Percentiles rank a stretch among this genome's conserved stretches.
phyloP scores from a whole-genome alignment of 1,140 invertebrate species.

The Coelopa frigida region DNA sequence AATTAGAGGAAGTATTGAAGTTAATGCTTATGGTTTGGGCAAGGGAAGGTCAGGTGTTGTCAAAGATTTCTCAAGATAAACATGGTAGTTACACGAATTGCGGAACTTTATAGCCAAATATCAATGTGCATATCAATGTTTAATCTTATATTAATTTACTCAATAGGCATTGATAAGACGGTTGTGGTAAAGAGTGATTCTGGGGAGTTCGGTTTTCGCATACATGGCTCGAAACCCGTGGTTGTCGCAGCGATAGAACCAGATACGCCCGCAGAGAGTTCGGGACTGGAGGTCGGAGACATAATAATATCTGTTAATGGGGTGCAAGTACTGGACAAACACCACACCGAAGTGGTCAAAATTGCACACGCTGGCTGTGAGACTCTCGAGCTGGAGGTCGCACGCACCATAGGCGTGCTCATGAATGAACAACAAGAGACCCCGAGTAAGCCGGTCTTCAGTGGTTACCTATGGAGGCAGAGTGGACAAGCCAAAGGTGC shows the following conservation, averaged over 20 bases:
- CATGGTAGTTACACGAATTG: conserved; percentile 46
- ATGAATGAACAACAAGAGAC: conserved; percentile 55
- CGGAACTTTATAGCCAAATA: background rate
- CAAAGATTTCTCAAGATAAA: conserved; percentile 50
- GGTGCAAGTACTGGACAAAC: conserved; percentile 81
- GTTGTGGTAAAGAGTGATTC: conserved; percentile 73
- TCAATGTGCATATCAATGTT: background rate
- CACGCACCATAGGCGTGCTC: conserved; percentile 73
- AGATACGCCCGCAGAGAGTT: conserved; percentile 81
- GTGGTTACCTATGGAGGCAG: conserved; percentile 73
- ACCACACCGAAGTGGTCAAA: conserved; percentile 90
- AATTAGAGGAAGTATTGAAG: conserved; percentile 69
- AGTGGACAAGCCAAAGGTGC: conserved; percentile 51
- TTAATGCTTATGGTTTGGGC: conserved; percentile 76
- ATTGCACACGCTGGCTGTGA: conserved; percentile 83
- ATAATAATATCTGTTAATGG: conserved; percentile 90
- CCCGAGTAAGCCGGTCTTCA: conserved; percentile 58
- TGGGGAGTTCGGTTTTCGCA: conserved; percentile 91
- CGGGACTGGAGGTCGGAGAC: conserved; percentile 87
- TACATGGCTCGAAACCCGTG: conserved; percentile 90
- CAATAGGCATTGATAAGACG: conserved; percentile 74
- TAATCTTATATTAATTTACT: background rate
- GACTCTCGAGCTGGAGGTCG: conserved; percentile 78
- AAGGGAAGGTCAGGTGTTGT: conserved; percentile 61
- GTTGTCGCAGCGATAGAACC: conserved; percentile 92